phyloP scores from a whole-genome alignment of 2,797 vertebrate genomes.

The Hybognathus amarus region DNA sequence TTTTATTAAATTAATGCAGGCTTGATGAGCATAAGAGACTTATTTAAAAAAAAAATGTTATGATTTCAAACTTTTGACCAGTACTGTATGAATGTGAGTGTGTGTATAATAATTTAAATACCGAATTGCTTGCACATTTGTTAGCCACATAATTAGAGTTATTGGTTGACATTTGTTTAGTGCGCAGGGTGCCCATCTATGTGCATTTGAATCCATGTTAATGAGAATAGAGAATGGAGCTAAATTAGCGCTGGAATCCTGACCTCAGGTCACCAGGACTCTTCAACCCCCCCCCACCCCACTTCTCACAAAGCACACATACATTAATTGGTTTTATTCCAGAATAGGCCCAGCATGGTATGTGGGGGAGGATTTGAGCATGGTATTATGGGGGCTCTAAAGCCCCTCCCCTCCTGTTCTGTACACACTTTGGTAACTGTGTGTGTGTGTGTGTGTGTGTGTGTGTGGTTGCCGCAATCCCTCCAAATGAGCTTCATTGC shows the following conservation, averaged over 20 bases:
- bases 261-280: conserved; percentile 56
- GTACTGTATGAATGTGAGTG: no score
- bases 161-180: not conserved
- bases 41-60: no score
- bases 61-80: no score
- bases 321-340: conserved; percentile 71
- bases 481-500: conserved; percentile 71
- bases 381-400: conserved; percentile 54
- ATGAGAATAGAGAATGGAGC: conserved; percentile 19
- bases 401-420: conserved; percentile 49
- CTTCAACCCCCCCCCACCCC: conserved; percentile 54
- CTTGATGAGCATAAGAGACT: no score
- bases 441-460: conserved; percentile 57
- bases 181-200: not conserved
- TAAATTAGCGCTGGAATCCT: conserved; percentile 66
- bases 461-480: conserved; percentile 57
- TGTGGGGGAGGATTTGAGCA: conserved; percentile 65
- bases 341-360: conserved; percentile 52
- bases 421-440: conserved; percentile 24
- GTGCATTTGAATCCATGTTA: conserved; percentile 25
- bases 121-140: not conserved
- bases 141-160: not conserved
- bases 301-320: conserved; percentile 12
- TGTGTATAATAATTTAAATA: not conserved
- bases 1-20: no score